Base-by-base conservation (phyloP, 2,797 vertebrate species). In the Parauchenoglanis ngamensis region DNA sequence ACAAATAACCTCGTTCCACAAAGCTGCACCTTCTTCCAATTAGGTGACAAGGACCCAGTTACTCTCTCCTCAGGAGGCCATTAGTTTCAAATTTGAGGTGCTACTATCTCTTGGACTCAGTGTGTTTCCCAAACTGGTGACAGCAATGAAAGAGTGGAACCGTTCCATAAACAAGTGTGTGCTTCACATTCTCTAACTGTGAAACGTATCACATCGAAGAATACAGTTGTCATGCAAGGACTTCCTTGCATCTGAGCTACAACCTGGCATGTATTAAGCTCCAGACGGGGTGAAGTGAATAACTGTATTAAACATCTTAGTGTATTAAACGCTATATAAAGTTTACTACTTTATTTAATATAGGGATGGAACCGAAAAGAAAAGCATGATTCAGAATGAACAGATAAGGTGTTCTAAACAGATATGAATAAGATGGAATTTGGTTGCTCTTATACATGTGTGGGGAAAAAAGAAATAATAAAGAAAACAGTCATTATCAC, bases 1-100 rank as follows among this genome's bases (percentile, higher is more conserved):
- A 88, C 56, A 46, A 88, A 88, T 78, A 84, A 70, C 68, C 87
- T 65, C 0, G 46, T 89, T 89, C 80, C 80, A 90, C 67, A 73
- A 49, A 72, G 80, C 87, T 87, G 81, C 87, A 73, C 86, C 70
- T 76, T 78, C 84, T 35, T 87, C 67, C 59, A 85, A 83, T 85
- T 77, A 59, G 83, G 28, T 19, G 28, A 89, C 86, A 79, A 86
- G 40, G 59, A 86, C 73, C 63, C 28, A 79, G 73, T 46, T 28
- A 86, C 46, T 82, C 84, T 88, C 28, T 88, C 10, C 59, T 82
- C 77, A 80, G 49, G 28, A 63, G 63, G 19, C 49, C 80, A 44
- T 78, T 83, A 86, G 23, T 78, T 25, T 70, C 72, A 13, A 49
- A 40, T 83, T 56, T 28, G 54, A 73, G 78, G 57, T 82, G 84